A percentile compares a stretch with the other conserved stretches of the same genome.
Evolutionary conservation across 2,797 vertebrate species (phyloP).

Genomic region (Manis pentadactyla): DNA sequence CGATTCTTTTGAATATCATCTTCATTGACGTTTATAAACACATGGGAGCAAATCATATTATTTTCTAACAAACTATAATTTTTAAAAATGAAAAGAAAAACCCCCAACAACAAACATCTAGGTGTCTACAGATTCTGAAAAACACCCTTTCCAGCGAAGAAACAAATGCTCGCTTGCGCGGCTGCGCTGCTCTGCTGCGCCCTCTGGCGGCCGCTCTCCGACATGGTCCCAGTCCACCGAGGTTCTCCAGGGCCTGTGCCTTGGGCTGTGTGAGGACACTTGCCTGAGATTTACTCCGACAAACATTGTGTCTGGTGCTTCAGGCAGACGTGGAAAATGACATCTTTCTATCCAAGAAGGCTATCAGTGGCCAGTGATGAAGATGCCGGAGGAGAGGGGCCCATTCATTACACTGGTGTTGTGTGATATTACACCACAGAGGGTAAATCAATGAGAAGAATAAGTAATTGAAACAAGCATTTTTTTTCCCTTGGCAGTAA

Average conservation of each 20-base stretch:
- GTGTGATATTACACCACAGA: conserved; percentile 19
- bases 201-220: conserved; percentile 72
- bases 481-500: conserved; percentile 69
- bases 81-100: background rate
- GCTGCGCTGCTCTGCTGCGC: conserved; percentile 72
- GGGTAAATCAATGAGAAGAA: conserved; percentile 46
- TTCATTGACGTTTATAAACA: background rate
- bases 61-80: background rate
- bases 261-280: background rate
- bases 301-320: background rate
- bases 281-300: background rate
- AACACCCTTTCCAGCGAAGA: background rate
- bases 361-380: conserved; percentile 32
- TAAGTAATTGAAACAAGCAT: conserved; percentile 62
- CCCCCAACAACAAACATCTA: too few relatives aligned
- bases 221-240: background rate
- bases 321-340: background rate
- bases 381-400: background rate
- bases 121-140: background rate
- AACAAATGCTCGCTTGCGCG: background rate
- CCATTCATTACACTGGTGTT: conserved; percentile 43
- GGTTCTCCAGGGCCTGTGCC: background rate
- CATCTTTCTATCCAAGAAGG: background rate
- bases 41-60: background rate
- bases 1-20: background rate